Evolutionary conservation across 35 echinoderm and acorn worm genomes (phyloP).

Genomic region (Amphiura filiformis): DNA sequence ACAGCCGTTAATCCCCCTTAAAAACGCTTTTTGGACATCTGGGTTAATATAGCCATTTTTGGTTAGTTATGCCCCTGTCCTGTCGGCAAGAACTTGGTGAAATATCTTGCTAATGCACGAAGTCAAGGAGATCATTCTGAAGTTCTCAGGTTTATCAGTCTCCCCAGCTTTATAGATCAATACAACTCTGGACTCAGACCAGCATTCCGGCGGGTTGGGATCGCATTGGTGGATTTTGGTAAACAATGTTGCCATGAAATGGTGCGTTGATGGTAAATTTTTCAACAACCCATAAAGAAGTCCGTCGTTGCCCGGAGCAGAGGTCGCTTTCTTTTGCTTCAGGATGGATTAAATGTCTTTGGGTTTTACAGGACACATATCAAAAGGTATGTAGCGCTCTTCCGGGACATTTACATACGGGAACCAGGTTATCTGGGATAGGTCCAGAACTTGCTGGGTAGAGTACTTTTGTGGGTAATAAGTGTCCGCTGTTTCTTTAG

Average conservation of each 20-base stretch:
- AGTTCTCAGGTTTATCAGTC: neutral
- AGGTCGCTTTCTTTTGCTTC: neutral
- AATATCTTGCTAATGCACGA: slow-evolving; percentile 19
- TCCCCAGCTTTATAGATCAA: slow-evolving; percentile 14
- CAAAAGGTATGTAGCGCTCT: neutral
- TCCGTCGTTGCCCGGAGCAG: neutral
- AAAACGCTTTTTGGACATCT: slow-evolving; percentile 4
- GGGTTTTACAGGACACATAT: slow-evolving; percentile 24
- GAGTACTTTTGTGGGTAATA: slow-evolving; percentile 3
- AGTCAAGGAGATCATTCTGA: slow-evolving; percentile 17
- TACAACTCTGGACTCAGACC: slow-evolving; percentile 9
- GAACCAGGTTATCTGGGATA: neutral
- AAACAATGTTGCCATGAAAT: slow-evolving; percentile 16
- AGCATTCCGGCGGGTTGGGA: neutral
- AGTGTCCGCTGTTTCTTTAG: neutral
- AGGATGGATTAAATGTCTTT: slow-evolving; percentile 1
- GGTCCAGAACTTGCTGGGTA: neutral
- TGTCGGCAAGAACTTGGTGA: slow-evolving; percentile 33
- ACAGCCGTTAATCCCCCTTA: slow-evolving; percentile 23
- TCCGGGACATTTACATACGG: neutral
- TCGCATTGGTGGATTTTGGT: neutral
- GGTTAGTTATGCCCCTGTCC: slow-evolving; percentile 13
- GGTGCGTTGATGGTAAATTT: neutral
- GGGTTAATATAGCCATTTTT: neutral
- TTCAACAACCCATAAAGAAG: slow-evolving; percentile 1